Percentiles rank a stretch among this genome's conserved stretches.
These are phyloP conservation scores for Hetaerina americana DNA, from an alignment of 1,140 invertebrate species.

Conservation along the genomic window DNA sequence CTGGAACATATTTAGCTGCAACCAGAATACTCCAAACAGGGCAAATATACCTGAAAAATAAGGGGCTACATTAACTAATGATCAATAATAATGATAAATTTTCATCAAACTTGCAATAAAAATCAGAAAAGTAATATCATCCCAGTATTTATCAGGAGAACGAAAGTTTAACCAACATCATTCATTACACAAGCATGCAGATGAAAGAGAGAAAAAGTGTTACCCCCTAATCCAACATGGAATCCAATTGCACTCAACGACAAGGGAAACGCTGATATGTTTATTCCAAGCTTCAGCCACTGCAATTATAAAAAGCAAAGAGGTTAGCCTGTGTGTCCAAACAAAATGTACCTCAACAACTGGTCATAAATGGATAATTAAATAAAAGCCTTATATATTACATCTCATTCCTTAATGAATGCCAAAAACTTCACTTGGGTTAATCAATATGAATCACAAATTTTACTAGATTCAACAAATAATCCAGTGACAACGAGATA, in stretches of 20 bases:
- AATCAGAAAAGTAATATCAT: neutral
- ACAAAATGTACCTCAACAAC: too few relatives aligned
- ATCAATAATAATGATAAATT: neutral
- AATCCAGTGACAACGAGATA: too few relatives aligned
- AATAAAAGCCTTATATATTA: too few relatives aligned
- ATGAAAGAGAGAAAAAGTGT: too few relatives aligned
- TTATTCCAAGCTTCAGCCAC: constrained; percentile 83
- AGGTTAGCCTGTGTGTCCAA: neutral
- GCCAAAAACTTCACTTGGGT: too few relatives aligned
- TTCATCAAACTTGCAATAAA: neutral
- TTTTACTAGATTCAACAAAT: too few relatives aligned
- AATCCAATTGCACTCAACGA: constrained; percentile 71
- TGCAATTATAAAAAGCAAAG: constrained; percentile 24
- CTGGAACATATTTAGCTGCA: constrained; percentile 88
- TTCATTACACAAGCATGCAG: too few relatives aligned
- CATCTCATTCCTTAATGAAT: too few relatives aligned
- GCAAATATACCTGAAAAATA: constrained; percentile 59
- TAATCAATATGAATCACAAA: too few relatives aligned
- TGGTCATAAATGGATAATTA: too few relatives aligned
- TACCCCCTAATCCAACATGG: constrained; percentile 67
- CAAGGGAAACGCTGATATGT: constrained; percentile 71
- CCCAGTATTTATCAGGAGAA: too few relatives aligned
- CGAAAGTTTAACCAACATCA: too few relatives aligned
- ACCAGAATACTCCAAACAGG: constrained; percentile 83
- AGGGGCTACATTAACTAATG: neutral